Conservation (phyloP, 2,113 vertebrate genomes). For the Sylvia atricapilla region DNA sequence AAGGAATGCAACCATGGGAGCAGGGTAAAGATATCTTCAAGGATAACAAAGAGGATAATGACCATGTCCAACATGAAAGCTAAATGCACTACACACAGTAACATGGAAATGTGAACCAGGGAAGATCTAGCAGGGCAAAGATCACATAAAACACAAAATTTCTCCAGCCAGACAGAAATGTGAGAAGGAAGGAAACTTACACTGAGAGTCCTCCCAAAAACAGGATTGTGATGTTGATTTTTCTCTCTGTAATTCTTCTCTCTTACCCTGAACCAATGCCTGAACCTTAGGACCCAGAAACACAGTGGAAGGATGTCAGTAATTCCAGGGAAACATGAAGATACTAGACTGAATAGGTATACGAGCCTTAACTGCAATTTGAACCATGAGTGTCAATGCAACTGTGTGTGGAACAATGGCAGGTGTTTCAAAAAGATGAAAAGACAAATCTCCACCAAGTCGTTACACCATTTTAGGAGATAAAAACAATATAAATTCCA, state of each 20-base stretch:
- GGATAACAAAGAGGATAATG: neutral
- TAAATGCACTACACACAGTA: neutral
- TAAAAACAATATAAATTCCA: neutral
- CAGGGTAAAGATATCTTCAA: neutral
- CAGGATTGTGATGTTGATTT: rapidly evolving
- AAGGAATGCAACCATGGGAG: neutral
- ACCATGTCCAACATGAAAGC: neutral
- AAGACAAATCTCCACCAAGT: neutral
- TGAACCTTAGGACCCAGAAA: neutral
- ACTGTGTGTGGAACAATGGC: neutral
- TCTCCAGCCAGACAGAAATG: neutral
- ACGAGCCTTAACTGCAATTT: neutral
- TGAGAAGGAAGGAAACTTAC: neutral
- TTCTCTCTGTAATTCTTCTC: neutral
- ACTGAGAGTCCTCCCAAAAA: rapidly evolving
- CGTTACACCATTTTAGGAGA: neutral
- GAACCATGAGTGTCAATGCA: neutral
- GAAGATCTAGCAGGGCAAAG: neutral
- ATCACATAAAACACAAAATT: neutral
- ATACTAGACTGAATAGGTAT: neutral
- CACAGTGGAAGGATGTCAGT: neutral
- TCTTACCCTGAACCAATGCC: neutral
- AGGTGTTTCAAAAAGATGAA: neutral
- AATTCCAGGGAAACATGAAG: neutral
- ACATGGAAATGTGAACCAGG: neutral